These are phyloP conservation scores for Syngnathus floridae DNA, from an alignment of 2,113 vertebrate genomes.

Conservation along the genomic window DNA sequence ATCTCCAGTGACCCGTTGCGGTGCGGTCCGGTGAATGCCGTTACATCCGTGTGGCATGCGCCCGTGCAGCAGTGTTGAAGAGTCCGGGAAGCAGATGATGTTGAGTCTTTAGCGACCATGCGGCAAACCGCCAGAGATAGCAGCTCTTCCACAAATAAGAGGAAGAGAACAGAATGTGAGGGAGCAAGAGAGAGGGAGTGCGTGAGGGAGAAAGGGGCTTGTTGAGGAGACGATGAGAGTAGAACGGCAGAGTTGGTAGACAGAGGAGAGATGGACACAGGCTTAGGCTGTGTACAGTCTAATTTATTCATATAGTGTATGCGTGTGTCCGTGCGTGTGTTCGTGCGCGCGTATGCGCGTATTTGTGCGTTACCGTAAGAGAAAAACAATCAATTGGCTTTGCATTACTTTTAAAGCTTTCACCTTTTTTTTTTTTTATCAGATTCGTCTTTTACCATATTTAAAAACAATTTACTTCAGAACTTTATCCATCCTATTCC, in stretches of 20 bases:
- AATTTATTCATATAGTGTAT: no score
- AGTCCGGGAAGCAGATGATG: slow-evolving; percentile 51
- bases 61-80: slow-evolving; percentile 23
- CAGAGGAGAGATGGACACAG: slow-evolving; percentile 18
- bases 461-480: no score
- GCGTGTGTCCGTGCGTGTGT: no score
- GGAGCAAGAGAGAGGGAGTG: slow-evolving; percentile 8
- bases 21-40: slow-evolving; percentile 28
- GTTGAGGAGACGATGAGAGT: slow-evolving; percentile 14
- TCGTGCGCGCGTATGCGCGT: no score
- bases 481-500: no score
- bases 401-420: no score
- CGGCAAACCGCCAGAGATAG: slow-evolving; percentile 71
- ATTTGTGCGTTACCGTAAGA: no score
- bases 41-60: slow-evolving; percentile 40
- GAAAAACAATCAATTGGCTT: no score
- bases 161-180: slow-evolving; percentile 21
- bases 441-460: no score
- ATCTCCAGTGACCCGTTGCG: slow-evolving; percentile 10
- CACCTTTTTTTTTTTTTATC: no score
- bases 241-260: slow-evolving; percentile 32
- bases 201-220: slow-evolving; percentile 9
- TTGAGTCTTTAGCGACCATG: slow-evolving; percentile 62
- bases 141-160: slow-evolving; percentile 44
- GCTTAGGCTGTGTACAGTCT: not conserved